These are phyloP conservation scores for Charina bottae DNA, from an alignment of 2,113 vertebrate genomes.

Conservation along the genomic window DNA sequence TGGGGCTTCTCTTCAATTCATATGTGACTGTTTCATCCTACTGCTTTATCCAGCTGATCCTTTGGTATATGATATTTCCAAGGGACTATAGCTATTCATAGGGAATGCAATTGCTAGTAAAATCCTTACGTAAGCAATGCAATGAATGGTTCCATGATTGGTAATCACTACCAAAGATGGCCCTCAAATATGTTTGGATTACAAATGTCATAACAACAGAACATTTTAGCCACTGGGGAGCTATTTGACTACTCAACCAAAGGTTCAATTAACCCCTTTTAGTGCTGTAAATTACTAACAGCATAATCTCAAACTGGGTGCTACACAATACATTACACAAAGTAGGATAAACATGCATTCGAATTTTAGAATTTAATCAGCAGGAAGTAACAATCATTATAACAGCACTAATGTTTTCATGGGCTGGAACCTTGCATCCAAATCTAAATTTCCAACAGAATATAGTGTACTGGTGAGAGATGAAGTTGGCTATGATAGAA, in stretches of 20 bases:
- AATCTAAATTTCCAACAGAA: neutral
- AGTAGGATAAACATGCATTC: slow-evolving; percentile 13
- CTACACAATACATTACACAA: slow-evolving; percentile 13
- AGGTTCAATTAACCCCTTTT: slow-evolving; percentile 1
- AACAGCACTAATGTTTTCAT: neutral
- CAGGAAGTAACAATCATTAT: neutral
- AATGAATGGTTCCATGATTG: slow-evolving; percentile 61
- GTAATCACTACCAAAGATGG: slow-evolving; percentile 59
- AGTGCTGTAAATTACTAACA: slow-evolving; percentile 16
- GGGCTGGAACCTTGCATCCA: neutral
- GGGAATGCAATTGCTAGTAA: slow-evolving; percentile 62
- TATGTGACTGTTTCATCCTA: neutral
- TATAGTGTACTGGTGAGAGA: neutral
- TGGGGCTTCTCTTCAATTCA: neutral
- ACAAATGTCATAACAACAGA: slow-evolving; percentile 32
- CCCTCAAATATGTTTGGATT: slow-evolving; percentile 55
- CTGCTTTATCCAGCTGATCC: slow-evolving; percentile 51
- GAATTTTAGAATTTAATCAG: neutral
- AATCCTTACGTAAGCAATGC: slow-evolving; percentile 43
- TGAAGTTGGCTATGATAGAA: neutral
- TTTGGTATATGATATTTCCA: slow-evolving; percentile 51
- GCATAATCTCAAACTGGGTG: slow-evolving; percentile 26
- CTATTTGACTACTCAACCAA: slow-evolving; percentile 31
- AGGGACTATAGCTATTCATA: slow-evolving; percentile 54
- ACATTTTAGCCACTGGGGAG: slow-evolving; percentile 13